Percentiles rank a stretch among this genome's conserved stretches.
Conservation (phyloP, 2,113 vertebrate genomes). For the Corythaeola cristata region DNA sequence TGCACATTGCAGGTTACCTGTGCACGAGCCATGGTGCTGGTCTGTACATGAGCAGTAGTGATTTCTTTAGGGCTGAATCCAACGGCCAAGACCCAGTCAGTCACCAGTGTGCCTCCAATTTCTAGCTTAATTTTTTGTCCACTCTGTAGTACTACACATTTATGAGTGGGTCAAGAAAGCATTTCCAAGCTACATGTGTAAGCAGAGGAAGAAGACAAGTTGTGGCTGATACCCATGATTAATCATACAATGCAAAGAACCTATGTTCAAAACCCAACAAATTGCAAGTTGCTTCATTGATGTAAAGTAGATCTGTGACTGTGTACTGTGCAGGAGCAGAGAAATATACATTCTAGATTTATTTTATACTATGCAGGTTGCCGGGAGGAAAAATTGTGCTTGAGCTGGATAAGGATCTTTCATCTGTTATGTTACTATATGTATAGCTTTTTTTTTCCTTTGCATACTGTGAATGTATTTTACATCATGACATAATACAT, state of each 20-base stretch:
- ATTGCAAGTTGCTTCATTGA: not conserved
- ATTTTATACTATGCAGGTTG: not conserved
- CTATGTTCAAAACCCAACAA: not conserved
- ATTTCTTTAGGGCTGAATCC: not conserved
- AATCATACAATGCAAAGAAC: not conserved
- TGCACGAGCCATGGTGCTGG: not conserved
- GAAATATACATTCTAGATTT: not conserved
- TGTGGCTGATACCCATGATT: not conserved
- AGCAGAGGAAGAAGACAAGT: not conserved
- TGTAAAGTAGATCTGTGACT: not conserved
- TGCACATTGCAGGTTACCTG: rapidly evolving
- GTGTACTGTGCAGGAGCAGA: not conserved
- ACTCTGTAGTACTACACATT: not conserved
- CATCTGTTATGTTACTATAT: not conserved
- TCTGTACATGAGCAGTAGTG: not conserved
- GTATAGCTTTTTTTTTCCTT: not conserved
- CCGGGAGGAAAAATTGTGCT: not conserved
- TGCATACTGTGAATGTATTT: constrained; percentile 44
- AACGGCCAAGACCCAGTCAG: not conserved
- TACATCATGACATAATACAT: constrained; percentile 40
- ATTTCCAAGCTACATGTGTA: not conserved
- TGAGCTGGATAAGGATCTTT: not conserved
- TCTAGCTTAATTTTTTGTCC: not conserved
- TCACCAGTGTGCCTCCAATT: not conserved
- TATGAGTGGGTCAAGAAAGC: not conserved